These are phyloP conservation scores for Pachypanchax playfairii DNA, from an alignment of 2,113 vertebrate genomes.

Conservation along the genomic window DNA sequence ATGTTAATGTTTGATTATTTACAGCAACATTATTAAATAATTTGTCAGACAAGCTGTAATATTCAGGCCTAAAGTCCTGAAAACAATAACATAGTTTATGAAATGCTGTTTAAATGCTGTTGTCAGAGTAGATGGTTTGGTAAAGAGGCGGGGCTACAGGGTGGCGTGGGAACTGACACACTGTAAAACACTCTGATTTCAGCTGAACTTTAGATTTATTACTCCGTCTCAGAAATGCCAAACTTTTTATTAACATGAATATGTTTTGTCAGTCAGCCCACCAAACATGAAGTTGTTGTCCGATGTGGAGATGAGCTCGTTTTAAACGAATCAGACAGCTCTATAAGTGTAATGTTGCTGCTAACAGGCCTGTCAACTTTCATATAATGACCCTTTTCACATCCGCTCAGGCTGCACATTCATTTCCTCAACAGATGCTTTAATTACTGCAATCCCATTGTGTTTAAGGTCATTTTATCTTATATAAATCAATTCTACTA, in stretches of 20 bases:
- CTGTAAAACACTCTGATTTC: too few relatives aligned
- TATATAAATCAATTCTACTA: too few relatives aligned
- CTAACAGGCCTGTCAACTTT: slow-evolving; percentile 7
- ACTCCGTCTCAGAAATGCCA: not conserved
- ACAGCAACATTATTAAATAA: too few relatives aligned
- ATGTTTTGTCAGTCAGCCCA: not conserved
- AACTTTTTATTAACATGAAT: not conserved
- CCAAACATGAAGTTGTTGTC: not conserved
- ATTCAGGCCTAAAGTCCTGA: too few relatives aligned
- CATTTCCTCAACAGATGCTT: slow-evolving; percentile 5
- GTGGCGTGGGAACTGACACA: too few relatives aligned
- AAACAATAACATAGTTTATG: too few relatives aligned
- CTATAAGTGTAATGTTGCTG: not conserved
- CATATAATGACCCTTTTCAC: not conserved
- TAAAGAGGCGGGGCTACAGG: too few relatives aligned
- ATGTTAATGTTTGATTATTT: too few relatives aligned
- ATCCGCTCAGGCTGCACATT: not conserved
- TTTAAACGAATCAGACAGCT: not conserved
- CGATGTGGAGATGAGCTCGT: not conserved
- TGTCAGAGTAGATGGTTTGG: too few relatives aligned
- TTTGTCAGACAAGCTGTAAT: too few relatives aligned
- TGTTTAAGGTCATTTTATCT: not conserved
- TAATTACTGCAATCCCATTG: not conserved
- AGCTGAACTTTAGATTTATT: too few relatives aligned
- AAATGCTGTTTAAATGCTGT: too few relatives aligned